Evolutionary conservation across 2,113 vertebrate species (phyloP).

Genomic region (Mirza zaza): DNA sequence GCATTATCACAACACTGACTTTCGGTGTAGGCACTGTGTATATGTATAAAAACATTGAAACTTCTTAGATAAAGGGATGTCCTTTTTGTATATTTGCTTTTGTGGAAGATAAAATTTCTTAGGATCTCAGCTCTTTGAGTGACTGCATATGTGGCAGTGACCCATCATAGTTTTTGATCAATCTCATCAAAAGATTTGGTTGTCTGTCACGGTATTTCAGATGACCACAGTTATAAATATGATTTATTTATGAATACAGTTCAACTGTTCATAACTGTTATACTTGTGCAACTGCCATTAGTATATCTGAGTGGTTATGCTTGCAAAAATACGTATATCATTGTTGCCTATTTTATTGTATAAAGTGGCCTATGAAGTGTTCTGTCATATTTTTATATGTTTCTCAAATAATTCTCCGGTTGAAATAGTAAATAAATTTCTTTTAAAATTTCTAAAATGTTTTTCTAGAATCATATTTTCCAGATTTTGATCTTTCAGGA

Average conservation of each 20-base stretch:
- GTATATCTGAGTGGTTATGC: background rate
- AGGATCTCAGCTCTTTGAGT: background rate
- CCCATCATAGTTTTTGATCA: background rate
- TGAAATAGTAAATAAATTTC: background rate
- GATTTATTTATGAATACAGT: background rate
- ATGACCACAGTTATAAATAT: background rate
- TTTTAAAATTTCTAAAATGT: background rate
- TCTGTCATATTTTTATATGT: background rate
- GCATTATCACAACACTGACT: background rate
- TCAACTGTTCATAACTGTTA: background rate
- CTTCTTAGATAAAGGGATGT: background rate
- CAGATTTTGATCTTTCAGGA: background rate
- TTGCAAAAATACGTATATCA: background rate
- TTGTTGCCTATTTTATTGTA: background rate
- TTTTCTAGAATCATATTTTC: background rate
- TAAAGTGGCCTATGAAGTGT: background rate
- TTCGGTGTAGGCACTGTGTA: background rate
- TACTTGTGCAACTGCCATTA: background rate
- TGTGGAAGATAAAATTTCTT: background rate
- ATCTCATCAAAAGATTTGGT: background rate
- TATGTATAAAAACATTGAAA: background rate
- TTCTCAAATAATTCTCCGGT: background rate
- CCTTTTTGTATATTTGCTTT: background rate
- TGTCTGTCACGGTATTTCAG: background rate
- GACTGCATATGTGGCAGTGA: background rate